Conservation (phyloP, 2,888 invertebrate species). For the Cremastinae sp. region DNA sequence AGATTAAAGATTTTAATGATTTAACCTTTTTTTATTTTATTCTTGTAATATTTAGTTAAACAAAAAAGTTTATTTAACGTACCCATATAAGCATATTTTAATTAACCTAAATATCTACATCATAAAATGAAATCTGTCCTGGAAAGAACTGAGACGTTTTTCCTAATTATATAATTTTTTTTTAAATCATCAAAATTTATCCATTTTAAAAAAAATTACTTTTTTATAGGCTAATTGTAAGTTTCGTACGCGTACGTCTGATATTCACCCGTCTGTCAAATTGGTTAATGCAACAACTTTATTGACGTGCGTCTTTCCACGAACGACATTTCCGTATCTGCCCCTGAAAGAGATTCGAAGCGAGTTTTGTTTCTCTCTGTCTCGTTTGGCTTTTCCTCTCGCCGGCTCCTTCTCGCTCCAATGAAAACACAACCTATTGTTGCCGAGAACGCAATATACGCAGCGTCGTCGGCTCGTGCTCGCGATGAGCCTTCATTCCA, state of each 20-base stretch:
- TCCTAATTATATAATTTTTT: no score
- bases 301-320: constrained; percentile 24
- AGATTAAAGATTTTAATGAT: no score
- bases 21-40: no score
- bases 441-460: constrained; percentile 30
- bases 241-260: not conserved
- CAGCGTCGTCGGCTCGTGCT: constrained; percentile 44
- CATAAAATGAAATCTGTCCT: no score
- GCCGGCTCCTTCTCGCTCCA: constrained; percentile 1
- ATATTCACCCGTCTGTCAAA: not conserved
- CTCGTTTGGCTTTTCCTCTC: constrained; percentile 24
- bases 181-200: no score
- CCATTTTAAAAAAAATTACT: no score
- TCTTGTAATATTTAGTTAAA: no score
- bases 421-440: constrained; percentile 5
- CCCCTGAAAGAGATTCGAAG: constrained; percentile 37
- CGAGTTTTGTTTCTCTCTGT: constrained; percentile 34
- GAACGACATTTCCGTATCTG: constrained; percentile 30
- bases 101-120: no score
- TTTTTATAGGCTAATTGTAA: no score
- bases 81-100: no score
- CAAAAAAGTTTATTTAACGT: no score
- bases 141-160: no score
- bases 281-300: constrained; percentile 13
- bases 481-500: constrained; percentile 38